Conservation (phyloP, 2,888 invertebrate species). For the Pheosia tremula region DNA sequence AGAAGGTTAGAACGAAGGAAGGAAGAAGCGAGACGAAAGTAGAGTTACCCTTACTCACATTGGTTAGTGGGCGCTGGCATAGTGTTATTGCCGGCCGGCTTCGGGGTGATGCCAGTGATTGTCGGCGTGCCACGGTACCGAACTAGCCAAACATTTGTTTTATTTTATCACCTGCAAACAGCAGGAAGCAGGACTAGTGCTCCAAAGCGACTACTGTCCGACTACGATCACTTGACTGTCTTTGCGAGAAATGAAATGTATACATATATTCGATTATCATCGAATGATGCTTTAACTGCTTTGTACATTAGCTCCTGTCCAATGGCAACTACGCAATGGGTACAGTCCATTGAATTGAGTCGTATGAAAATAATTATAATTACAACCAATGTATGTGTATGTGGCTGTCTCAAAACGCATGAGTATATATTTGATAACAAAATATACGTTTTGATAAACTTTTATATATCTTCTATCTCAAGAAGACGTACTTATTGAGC, state of each 20-base stretch:
- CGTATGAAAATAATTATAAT: too few species aligned
- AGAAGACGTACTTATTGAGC: too few species aligned
- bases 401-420: too few species aligned
- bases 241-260: constrained; percentile 13
- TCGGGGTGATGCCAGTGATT: constrained; percentile 19
- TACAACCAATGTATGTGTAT: too few species aligned
- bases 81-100: constrained; percentile 53
- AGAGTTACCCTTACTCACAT: constrained; percentile 63
- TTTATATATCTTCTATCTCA: too few species aligned
- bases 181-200: constrained; percentile 74
- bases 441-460: too few species aligned
- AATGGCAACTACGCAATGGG: too few species aligned
- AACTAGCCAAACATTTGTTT: constrained; percentile 84
- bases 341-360: too few species aligned
- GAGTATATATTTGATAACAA: too few species aligned
- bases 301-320: too few species aligned
- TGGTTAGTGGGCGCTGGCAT: constrained; percentile 57
- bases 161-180: constrained; percentile 83
- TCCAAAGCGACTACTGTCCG: constrained; percentile 66
- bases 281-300: too few species aligned
- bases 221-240: constrained; percentile 42
- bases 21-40: constrained; percentile 16
- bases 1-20: constrained; percentile 24
- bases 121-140: constrained; percentile 73
- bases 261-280: too few species aligned